Evolutionary conservation across 2,888 invertebrate genomes (phyloP).

Genomic region (Crioceris asparagi): DNA sequence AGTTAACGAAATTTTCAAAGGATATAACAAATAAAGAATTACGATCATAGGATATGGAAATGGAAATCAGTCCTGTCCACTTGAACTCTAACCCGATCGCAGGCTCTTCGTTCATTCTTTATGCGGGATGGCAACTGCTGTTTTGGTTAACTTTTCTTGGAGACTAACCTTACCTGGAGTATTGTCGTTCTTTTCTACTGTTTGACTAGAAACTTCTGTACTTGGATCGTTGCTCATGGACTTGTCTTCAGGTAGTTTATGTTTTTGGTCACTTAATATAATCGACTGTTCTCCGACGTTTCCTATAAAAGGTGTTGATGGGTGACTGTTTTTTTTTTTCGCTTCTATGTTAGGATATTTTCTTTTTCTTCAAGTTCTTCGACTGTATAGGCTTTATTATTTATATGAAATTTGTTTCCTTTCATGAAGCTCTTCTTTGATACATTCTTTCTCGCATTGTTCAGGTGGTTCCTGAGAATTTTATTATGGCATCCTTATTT

Average conservation of each 20-base stretch:
- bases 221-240: slow-evolving; percentile 1
- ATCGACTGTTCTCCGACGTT: neutral
- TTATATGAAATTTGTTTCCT: no score
- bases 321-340: no score
- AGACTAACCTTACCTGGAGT: slow-evolving; percentile 4
- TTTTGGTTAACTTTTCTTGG: slow-evolving; percentile 1
- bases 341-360: no score
- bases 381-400: no score
- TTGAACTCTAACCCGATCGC: slow-evolving; percentile 3
- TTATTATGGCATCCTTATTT: no score
- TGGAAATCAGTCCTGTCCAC: slow-evolving; percentile 2
- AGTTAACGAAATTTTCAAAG: no score
- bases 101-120: slow-evolving; percentile 2
- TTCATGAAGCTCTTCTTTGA: no score
- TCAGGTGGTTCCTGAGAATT: no score
- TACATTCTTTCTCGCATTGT: no score
- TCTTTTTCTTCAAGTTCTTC: no score
- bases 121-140: slow-evolving; percentile 3
- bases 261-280: neutral
- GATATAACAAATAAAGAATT: no score
- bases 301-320: neutral
- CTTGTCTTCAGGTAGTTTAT: slow-evolving; percentile 3
- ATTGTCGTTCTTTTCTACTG: slow-evolving; percentile 1
- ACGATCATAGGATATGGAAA: no score
- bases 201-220: slow-evolving; percentile 1